phyloP scores from a whole-genome alignment of 2,888 invertebrate genomes.

The Pristionchus exspectatus region DNA sequence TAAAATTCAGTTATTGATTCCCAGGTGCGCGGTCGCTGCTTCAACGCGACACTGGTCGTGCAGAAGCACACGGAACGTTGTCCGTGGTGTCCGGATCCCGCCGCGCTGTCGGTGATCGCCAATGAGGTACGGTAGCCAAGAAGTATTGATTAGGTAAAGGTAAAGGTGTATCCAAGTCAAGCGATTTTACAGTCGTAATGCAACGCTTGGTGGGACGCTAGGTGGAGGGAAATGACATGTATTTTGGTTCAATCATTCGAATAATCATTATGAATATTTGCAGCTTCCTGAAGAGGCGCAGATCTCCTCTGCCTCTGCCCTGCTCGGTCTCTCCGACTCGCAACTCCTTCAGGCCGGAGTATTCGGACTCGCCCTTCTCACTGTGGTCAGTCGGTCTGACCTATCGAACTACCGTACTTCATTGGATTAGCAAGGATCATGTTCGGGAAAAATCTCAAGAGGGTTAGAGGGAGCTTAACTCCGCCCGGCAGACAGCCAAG shows the following conservation, averaged over 20 bases:
- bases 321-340: conserved; percentile 55
- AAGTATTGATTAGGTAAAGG: not conserved
- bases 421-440: not conserved
- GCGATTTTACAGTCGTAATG: too few relatives aligned
- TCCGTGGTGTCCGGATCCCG: conserved; percentile 77
- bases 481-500: not conserved
- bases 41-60: conserved; percentile 74
- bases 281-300: conserved; percentile 58
- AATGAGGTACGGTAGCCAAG: conserved; percentile 61
- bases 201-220: too few relatives aligned
- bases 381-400: conserved; percentile 57
- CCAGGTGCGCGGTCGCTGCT: conserved; percentile 73
- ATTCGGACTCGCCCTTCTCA: conserved; percentile 63
- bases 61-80: conserved; percentile 73
- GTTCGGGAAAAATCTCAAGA: not conserved
- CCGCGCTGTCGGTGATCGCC: conserved; percentile 70
- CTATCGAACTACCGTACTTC: not conserved
- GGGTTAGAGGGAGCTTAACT: not conserved
- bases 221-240: too few relatives aligned
- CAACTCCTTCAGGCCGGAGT: conserved; percentile 65
- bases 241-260: not conserved
- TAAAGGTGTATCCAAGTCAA: too few relatives aligned
- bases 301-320: conserved; percentile 44
- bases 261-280: conserved; percentile 5
- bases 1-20: not conserved